Evolutionary conservation across 2,888 invertebrate species (phyloP).

Genomic region (Oscheius onirici): DNA sequence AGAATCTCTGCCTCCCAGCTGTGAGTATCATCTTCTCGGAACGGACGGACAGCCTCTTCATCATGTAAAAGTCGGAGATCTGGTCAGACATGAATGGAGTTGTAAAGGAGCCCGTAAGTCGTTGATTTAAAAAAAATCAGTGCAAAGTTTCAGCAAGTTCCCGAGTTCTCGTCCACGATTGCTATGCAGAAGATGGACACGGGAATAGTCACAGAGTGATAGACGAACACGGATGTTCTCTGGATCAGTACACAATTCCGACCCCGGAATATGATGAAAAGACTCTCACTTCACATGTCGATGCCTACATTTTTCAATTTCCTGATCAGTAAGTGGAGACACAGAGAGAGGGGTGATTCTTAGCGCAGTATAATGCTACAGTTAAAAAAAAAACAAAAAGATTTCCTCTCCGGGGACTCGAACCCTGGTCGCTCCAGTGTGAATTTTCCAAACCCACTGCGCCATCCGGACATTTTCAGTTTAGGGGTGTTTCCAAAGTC

Average conservation of each 20-base stretch:
- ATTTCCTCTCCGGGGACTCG: no score
- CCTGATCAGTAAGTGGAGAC: slow-evolving; percentile 51
- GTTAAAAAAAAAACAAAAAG: no score
- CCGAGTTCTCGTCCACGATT: slow-evolving; percentile 61
- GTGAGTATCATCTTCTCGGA: slow-evolving; percentile 39
- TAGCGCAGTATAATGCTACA: no score
- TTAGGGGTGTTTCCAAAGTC: no score
- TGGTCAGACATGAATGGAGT: slow-evolving; percentile 59
- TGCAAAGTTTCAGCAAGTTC: neutral
- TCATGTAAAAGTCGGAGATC: slow-evolving; percentile 56
- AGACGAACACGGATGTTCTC: slow-evolving; percentile 64
- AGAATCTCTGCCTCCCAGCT: slow-evolving; percentile 34
- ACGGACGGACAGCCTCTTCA: slow-evolving; percentile 33
- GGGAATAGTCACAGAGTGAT: slow-evolving; percentile 60
- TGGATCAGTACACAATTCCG: slow-evolving; percentile 59
- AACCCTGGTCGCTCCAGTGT: no score
- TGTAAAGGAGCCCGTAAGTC: slow-evolving; percentile 39
- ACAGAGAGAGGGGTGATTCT: no score
- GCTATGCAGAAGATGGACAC: slow-evolving; percentile 67
- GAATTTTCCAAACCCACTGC: no score
- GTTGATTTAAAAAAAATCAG: neutral
- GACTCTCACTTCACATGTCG: slow-evolving; percentile 54
- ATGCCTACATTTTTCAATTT: slow-evolving; percentile 67
- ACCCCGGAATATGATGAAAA: slow-evolving; percentile 59
- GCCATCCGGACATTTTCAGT: no score